These are phyloP conservation scores for Kuschelorhynchus macadamiae DNA, from an alignment of 2,888 invertebrate genomes.

Conservation along the genomic window DNA sequence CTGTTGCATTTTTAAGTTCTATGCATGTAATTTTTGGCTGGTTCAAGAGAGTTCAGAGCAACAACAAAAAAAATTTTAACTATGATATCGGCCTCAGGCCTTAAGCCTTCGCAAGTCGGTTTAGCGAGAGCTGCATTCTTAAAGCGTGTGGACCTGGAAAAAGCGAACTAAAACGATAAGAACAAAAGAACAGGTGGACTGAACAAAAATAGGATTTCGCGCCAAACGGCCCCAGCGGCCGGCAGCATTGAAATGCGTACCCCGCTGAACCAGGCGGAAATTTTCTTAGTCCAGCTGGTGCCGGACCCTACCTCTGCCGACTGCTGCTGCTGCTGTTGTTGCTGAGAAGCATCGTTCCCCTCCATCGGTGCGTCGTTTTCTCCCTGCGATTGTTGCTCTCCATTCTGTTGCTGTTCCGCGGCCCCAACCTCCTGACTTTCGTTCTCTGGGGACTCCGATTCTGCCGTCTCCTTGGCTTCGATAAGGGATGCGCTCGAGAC, in stretches of 20 bases:
- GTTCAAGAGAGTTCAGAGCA: too few relatives aligned
- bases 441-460: conserved; percentile 57
- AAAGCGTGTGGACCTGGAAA: too few relatives aligned
- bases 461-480: conserved; percentile 77
- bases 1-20: too few relatives aligned
- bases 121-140: too few relatives aligned
- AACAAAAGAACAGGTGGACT: conserved; percentile 52
- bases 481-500: conserved; percentile 89
- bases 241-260: conserved; percentile 66
- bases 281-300: conserved; percentile 70
- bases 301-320: conserved; percentile 68
- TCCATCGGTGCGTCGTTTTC: conserved; percentile 66
- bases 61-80: too few relatives aligned
- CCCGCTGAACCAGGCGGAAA: conserved; percentile 70
- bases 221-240: conserved; percentile 61
- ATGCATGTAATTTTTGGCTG: too few relatives aligned
- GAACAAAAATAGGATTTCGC: conserved; percentile 56
- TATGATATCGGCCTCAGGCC: too few relatives aligned
- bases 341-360: conserved; percentile 59
- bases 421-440: conserved; percentile 66
- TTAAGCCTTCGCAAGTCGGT: too few relatives aligned
- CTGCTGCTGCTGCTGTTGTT: conserved; percentile 60
- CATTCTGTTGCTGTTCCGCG: conserved; percentile 63
- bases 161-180: too few relatives aligned
- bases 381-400: conserved; percentile 64